Percentiles rank a stretch among this genome's conserved stretches.
phyloP scores from a whole-genome alignment of 2,113 vertebrate genomes.

The Aptenodytes forsteri region DNA sequence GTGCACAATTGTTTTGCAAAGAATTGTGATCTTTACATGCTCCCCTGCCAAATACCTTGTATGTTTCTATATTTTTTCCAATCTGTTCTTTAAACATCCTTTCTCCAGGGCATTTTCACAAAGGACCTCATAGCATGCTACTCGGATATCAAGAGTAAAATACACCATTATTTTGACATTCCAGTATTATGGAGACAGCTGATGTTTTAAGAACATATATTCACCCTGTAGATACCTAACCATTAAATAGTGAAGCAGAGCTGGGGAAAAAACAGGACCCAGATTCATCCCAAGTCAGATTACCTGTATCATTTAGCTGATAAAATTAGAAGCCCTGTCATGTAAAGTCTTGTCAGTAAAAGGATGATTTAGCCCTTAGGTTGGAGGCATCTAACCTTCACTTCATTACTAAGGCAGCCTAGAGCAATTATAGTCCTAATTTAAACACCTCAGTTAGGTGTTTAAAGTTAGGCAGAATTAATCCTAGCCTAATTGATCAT shows the following conservation, averaged over 20 bases:
- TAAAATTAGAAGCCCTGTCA: slow-evolving; percentile 23
- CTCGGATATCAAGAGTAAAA: slow-evolving; percentile 31
- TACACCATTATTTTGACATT: slow-evolving; percentile 53
- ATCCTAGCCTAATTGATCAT: not conserved
- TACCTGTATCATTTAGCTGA: not conserved
- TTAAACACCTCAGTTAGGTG: not conserved
- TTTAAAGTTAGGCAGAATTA: slow-evolving; percentile 18
- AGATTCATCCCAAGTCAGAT: not conserved
- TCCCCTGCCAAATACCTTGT: slow-evolving; percentile 54
- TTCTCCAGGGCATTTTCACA: slow-evolving; percentile 59
- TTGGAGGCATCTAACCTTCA: not conserved
- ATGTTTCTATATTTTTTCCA: slow-evolving; percentile 53
- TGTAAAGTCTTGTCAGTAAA: not conserved
- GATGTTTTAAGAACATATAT: slow-evolving; percentile 18
- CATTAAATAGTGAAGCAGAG: not conserved
- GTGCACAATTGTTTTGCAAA: slow-evolving; percentile 43
- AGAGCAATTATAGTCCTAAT: not conserved
- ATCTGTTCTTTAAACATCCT: slow-evolving; percentile 50
- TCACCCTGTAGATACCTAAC: not conserved
- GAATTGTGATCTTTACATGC: slow-evolving; percentile 60
- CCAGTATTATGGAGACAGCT: not conserved
- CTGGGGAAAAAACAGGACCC: not conserved
- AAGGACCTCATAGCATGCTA: slow-evolving; percentile 1
- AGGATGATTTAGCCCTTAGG: not conserved
- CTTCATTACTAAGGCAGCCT: not conserved